phyloP scores from a whole-genome alignment of 2,797 vertebrate genomes.

The Lepilemur septentrionalis region DNA sequence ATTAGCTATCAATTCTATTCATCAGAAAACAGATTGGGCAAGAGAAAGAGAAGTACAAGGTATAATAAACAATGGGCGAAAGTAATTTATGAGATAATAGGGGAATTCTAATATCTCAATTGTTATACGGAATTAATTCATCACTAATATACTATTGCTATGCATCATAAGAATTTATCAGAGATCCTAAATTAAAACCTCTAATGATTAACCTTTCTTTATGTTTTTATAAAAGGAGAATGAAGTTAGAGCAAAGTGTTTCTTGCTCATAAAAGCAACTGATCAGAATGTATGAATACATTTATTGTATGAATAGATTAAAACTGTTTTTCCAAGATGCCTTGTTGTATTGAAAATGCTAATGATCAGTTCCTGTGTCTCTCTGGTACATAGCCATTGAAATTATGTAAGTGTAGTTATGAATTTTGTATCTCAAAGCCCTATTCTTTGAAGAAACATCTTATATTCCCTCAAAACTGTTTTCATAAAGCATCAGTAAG shows the following conservation, averaged over 20 bases:
- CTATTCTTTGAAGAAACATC: not conserved
- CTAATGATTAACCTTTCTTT: slow-evolving; percentile 31
- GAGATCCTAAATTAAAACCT: slow-evolving; percentile 43
- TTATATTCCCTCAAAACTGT: not conserved
- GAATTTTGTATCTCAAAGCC: not conserved
- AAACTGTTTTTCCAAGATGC: not conserved
- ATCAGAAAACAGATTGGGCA: not conserved
- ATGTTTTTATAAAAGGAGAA: slow-evolving; percentile 32
- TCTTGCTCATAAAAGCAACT: slow-evolving; percentile 3
- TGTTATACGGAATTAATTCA: slow-evolving; percentile 49
- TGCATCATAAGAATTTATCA: slow-evolving; percentile 20
- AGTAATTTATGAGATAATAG: slow-evolving; percentile 21
- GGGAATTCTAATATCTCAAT: slow-evolving; percentile 32
- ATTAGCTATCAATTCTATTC: not conserved
- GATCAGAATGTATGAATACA: not conserved
- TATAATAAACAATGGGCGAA: not conserved
- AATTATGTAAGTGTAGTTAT: not conserved
- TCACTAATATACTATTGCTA: not conserved
- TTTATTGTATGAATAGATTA: slow-evolving; percentile 9
- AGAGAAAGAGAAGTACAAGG: not conserved
- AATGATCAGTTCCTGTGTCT: not conserved
- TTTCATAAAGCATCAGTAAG: not conserved
- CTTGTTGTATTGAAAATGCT: not conserved
- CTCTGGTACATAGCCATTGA: not conserved
- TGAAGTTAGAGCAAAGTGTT: not conserved